Percentiles rank a stretch among this genome's conserved stretches.
Evolutionary conservation across 2,888 invertebrate species (phyloP).

Genomic region (Himalopsyche japonica): DNA sequence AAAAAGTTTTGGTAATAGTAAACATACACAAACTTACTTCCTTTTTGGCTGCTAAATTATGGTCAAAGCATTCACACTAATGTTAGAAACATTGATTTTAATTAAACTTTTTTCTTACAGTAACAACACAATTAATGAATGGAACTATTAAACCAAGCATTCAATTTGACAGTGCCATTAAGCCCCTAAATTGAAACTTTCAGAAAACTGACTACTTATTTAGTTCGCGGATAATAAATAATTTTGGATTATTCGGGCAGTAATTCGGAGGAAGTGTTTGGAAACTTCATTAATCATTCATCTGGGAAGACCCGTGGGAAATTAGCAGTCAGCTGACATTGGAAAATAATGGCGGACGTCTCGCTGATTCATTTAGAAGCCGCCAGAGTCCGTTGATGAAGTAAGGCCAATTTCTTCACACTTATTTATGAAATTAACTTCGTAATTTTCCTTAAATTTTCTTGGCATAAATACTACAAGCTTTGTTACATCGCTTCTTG

Average conservation of each 20-base stretch:
- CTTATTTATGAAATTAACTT: background rate
- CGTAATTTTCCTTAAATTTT: background rate
- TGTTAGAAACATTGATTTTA: too few species aligned
- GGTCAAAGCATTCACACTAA: too few species aligned
- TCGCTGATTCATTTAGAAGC: conserved; percentile 26
- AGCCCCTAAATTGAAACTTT: background rate
- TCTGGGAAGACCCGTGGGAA: conserved; percentile 35
- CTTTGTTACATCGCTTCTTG: too few species aligned
- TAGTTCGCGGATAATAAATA: conserved; percentile 9
- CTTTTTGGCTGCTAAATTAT: too few species aligned
- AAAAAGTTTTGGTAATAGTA: too few species aligned
- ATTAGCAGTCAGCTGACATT: conserved; percentile 36
- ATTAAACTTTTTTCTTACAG: too few species aligned
- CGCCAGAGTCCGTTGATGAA: background rate
- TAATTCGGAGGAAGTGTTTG: conserved; percentile 28
- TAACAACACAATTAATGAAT: too few species aligned
- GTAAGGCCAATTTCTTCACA: background rate
- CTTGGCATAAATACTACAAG: too few species aligned
- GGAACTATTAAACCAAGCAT: background rate
- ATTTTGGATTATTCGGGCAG: conserved; percentile 13
- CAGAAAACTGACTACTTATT: background rate
- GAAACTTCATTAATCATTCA: conserved; percentile 41
- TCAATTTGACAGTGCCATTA: background rate
- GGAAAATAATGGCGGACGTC: conserved; percentile 17
- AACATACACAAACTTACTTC: too few species aligned